Base-by-base conservation (phyloP, 2,888 invertebrate species). In the Tricholauxania praeusta region DNA sequence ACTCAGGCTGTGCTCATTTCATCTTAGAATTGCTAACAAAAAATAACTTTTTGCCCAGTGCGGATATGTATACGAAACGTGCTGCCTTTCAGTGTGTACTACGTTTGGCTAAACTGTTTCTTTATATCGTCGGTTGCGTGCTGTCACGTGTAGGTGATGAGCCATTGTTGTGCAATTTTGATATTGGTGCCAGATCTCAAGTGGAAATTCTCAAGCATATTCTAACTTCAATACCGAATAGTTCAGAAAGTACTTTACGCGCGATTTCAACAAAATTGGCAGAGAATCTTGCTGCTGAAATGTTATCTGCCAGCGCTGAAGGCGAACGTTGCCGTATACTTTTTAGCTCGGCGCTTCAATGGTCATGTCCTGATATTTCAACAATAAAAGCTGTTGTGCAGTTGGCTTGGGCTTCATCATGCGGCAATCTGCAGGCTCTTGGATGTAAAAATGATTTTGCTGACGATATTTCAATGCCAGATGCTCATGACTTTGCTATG, bases 41-140 rank as follows among this genome's bases (percentile, higher is more conserved):
- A 85, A 94, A 94, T 82, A 94, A 94, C 87, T 95, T 95, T 85
- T 89, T 95, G 88, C 91, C 93, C 15, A 92, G 91, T 79, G 93
- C 94, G 28, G 95, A 96, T 84, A 91, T 92, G 81, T 91, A 91
- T 68, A 93, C 93, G 0, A 92, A 92, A 82, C 89, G 91, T 80
- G 93, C 95, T 72, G 96, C 97, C 12, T 97, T 95, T 87, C 90
- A 96, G 82, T 94, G 95, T 62, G 93, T 97, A 77, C 90, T 98
- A 81, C 94, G 96, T 84, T 90, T 98, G 79, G 93, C 94, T 78
- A 98, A 98, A 88, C 88, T 98, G 74, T 91, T 96, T 81, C 89
- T 98, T 69, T 96, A 96, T 49, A 94, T 96, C 12, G 91, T 97
- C 75, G 96, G 94, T 12, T 94, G 96, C 82, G 91, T 95, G 28